Base-by-base conservation (phyloP, 2,113 vertebrate species). In the Polypterus bichir region DNA sequence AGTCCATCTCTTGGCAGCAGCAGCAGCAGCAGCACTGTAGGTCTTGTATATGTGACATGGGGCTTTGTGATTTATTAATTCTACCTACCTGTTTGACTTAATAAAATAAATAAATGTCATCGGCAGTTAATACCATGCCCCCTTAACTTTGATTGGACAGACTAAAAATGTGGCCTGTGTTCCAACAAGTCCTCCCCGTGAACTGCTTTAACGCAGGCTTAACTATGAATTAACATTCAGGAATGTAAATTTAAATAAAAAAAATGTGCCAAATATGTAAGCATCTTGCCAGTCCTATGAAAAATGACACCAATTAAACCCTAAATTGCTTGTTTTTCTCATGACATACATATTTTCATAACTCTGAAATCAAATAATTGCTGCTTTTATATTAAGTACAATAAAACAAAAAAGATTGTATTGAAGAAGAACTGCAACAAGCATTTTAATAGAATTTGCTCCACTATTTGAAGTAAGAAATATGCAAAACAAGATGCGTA, bases 311-410 rank as follows among this genome's bases (percentile, higher is more conserved):
- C 93, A 97, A 97, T 98, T 97, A 97, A 91, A 91, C 87, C 86
- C 79, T 82, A 91, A 94, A 94, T 94, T 89, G 91, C 91, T 95
- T 93, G 90, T 94, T 97, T 27, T 97, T 90, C 91, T 95, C 92
- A 91, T 93, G 97, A 94, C 90, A 92, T 93, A 89, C 91, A 92
- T 91, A 93, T 97, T 94, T 96, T 93, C 92, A 94, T 97, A 95
- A 92, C 90, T 91, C 87, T 88, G 86, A 92, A 95, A 97, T 97
- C 89, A 95, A 97, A 98, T 97, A 92, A 93, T 95, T 97, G 91
- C 91, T 77, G 81, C 86, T 88, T 94, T 96, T 91, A 92, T 96
- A 93, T 93, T 86, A 83, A 79, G 84, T 85, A 92, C 90, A 97
- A 94, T 97, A 96, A 95, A 93, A 92, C 77, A 83, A 88, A 87